Conservation (phyloP, 2,888 invertebrate genomes). For the Papilio protenor region DNA sequence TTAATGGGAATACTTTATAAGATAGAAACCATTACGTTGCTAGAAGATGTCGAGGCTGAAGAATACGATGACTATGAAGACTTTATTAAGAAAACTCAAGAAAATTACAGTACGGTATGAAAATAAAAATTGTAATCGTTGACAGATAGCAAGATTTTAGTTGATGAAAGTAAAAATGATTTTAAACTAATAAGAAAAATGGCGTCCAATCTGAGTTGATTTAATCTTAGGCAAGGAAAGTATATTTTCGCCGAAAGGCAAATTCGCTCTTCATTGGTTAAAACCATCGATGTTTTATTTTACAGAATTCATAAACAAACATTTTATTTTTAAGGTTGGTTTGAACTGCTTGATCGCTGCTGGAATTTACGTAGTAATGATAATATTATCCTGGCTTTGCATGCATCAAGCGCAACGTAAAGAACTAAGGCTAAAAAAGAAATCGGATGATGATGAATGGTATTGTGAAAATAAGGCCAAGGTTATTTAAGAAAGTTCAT, state of each 20-base stretch:
- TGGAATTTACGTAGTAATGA: constrained; percentile 90
- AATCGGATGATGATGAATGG: constrained; percentile 57
- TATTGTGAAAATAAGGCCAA: constrained; percentile 52
- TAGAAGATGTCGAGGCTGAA: constrained; percentile 61
- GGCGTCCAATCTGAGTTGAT: not conserved
- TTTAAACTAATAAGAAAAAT: not conserved
- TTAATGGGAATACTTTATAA: constrained; percentile 67
- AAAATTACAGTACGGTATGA: constrained; percentile 57
- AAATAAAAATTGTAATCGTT: not conserved
- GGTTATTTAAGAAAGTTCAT: constrained; percentile 37
- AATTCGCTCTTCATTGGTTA: not conserved
- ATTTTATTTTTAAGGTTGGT: constrained; percentile 86
- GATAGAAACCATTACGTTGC: constrained; percentile 57
- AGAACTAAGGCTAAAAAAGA: constrained; percentile 40
- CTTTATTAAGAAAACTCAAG: constrained; percentile 57
- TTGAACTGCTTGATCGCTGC: constrained; percentile 96
- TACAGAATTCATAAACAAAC: not conserved
- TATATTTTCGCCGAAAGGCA: not conserved
- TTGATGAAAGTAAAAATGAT: too few relatives aligned
- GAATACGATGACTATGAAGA: constrained; percentile 57
- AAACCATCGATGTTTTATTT: not conserved
- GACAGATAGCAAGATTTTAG: not conserved
- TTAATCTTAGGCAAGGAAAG: not conserved
- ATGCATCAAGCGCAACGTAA: constrained; percentile 51
- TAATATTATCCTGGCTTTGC: constrained; percentile 66